These are phyloP conservation scores for Gymnopithys bicolor DNA, from an alignment of 2,797 vertebrate genomes.

Conservation along the genomic window DNA sequence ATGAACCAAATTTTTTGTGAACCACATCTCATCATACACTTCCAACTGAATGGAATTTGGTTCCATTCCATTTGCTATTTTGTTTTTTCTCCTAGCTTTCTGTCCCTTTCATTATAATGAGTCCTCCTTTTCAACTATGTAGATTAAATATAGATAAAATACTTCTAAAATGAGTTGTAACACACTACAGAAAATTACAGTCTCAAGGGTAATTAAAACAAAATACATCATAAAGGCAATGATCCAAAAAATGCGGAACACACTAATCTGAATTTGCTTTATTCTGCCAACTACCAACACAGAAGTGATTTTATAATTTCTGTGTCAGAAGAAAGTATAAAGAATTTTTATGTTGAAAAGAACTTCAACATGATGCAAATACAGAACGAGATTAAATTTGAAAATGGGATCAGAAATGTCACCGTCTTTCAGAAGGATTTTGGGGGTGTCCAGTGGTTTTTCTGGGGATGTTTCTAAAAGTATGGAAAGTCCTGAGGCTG, in stretches of 20 bases:
- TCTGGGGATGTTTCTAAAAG: not conserved
- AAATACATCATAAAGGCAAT: slow-evolving; percentile 18
- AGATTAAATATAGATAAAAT: slow-evolving; percentile 34
- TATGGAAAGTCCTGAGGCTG: not conserved
- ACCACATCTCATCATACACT: not conserved
- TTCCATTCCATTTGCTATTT: not conserved
- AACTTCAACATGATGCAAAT: not conserved
- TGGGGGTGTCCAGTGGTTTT: rapidly evolving
- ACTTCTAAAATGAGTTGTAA: slow-evolving; percentile 18
- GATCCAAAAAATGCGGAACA: slow-evolving; percentile 5
- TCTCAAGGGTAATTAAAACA: slow-evolving; percentile 18
- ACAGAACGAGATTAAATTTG: not conserved
- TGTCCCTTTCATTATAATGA: not conserved
- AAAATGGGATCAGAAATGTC: not conserved
- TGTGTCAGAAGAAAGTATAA: not conserved
- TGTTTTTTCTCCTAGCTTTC: not conserved
- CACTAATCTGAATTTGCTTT: slow-evolving; percentile 10
- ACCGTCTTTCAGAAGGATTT: not conserved
- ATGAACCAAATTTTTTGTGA: slow-evolving; percentile 1
- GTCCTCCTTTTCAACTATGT: not conserved
- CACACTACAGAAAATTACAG: not conserved
- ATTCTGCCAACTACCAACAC: not conserved
- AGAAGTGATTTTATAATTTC: not conserved
- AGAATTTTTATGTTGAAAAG: not conserved
- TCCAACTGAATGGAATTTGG: not conserved